Evolutionary conservation across 2,797 vertebrate genomes (phyloP).

Genomic region (Lagodon rhomboides): DNA sequence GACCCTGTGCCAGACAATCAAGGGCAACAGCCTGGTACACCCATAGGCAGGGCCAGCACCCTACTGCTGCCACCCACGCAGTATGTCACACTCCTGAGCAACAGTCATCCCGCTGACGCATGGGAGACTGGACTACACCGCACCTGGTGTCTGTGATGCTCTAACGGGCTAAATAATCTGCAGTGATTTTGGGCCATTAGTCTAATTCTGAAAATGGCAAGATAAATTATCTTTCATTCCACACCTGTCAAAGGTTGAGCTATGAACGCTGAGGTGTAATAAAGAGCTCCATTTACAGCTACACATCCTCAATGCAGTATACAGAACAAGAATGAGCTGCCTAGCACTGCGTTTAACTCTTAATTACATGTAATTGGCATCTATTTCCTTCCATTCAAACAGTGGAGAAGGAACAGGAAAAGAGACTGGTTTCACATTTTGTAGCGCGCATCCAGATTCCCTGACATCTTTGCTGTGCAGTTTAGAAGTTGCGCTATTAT

Average conservation of each 20-base stretch:
- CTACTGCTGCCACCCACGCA: conserved; percentile 59
- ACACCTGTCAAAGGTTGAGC: conserved; percentile 47
- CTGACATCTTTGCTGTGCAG: background rate
- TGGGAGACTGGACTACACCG: conserved; percentile 36
- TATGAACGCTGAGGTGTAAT: conserved; percentile 6
- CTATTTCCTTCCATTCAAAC: conserved; percentile 44
- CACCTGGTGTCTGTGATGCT: conserved; percentile 50
- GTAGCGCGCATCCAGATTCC: background rate
- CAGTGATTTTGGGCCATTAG: conserved; percentile 16
- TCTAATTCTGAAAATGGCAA: conserved; percentile 20
- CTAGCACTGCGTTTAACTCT: conserved; percentile 25
- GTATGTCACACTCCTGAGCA: conserved; percentile 48
- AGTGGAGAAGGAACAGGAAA: conserved; percentile 27
- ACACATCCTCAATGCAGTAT: conserved; percentile 20
- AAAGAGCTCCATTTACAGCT: conserved; percentile 25
- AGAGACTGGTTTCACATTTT: conserved; percentile 13
- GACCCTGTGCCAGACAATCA: conserved; percentile 66
- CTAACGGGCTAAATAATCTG: conserved; percentile 32
- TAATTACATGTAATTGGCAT: conserved; percentile 46
- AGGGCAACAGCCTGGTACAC: conserved; percentile 61
- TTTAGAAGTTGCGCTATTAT: conserved; percentile 4
- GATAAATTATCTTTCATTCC: conserved; percentile 31
- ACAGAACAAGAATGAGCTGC: conserved; percentile 19
- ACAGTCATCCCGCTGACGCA: conserved; percentile 52
- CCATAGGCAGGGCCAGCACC: conserved; percentile 54